phyloP scores from a whole-genome alignment of 2,113 vertebrate genomes.

The Vulpes vulpes region DNA sequence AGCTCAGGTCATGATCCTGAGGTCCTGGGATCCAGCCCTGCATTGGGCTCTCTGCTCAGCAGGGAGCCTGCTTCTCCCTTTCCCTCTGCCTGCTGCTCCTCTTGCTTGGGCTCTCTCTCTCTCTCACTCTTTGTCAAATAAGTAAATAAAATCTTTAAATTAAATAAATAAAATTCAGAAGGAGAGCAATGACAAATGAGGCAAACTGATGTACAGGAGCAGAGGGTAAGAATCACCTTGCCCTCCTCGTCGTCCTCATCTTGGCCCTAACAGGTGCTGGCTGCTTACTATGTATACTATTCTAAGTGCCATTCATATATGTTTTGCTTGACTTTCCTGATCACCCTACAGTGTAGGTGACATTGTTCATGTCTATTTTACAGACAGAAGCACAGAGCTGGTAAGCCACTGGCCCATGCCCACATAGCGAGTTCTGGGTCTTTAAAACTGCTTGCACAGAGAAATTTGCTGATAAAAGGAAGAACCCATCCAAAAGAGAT shows the following conservation, averaged over 20 bases:
- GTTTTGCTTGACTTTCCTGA: background rate
- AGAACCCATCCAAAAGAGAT: background rate
- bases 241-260: no score
- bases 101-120: no score
- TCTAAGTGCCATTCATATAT: background rate
- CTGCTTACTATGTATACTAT: fast-evolving
- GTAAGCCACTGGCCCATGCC: background rate
- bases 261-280: fast-evolving
- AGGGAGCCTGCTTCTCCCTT: no score
- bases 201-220: no score
- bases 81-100: no score
- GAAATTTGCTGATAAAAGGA: background rate
- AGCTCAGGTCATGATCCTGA: no score
- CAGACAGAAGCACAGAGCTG: background rate
- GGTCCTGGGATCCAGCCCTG: no score
- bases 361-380: background rate
- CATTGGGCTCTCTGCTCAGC: no score
- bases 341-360: no score
- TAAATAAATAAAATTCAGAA: background rate
- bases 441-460: background rate
- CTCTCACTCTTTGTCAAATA: no score
- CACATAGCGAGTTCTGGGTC: background rate
- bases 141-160: no score
- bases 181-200: background rate
- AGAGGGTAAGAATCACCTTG: background rate